These are phyloP conservation scores for Pogonocichla stellata DNA, from an alignment of 2,113 vertebrate species.

Conservation along the genomic window DNA sequence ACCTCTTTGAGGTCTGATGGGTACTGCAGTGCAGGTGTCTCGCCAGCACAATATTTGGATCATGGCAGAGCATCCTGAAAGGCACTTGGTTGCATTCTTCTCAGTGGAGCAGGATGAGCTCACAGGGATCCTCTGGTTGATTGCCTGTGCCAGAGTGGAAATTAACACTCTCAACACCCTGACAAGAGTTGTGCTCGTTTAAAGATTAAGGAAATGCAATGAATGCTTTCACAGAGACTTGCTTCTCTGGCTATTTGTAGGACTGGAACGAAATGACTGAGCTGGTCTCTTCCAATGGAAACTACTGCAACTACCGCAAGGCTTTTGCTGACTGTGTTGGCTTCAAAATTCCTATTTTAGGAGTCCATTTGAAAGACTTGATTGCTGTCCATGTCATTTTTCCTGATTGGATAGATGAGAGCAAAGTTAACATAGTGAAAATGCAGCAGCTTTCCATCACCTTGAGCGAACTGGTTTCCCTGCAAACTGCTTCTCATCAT, in stretches of 20 bases:
- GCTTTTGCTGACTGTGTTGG: constrained; percentile 88
- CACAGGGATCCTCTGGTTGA: background rate
- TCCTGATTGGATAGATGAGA: constrained; percentile 88
- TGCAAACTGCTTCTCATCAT: constrained; percentile 87
- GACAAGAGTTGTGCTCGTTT: background rate
- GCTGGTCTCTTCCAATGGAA: constrained; percentile 94
- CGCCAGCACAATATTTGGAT: background rate
- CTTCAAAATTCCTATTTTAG: constrained; percentile 96
- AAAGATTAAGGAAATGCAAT: background rate
- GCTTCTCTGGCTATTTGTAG: constrained; percentile 75
- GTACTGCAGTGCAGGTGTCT: background rate
- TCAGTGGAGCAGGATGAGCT: background rate
- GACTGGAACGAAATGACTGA: constrained; percentile 97
- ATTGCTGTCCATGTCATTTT: constrained; percentile 95
- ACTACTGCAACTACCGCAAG: constrained; percentile 95
- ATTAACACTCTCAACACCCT: background rate
- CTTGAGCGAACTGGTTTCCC: constrained; percentile 90
- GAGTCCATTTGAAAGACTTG: constrained; percentile 96
- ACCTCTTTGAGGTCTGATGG: background rate
- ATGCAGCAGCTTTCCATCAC: constrained; percentile 98
- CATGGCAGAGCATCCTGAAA: background rate
- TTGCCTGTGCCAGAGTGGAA: background rate
- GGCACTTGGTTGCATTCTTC: background rate
- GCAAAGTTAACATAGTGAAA: constrained; percentile 93
- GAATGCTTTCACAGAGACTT: constrained; percentile 44